Percentiles rank a stretch among this genome's conserved stretches.
phyloP scores from a whole-genome alignment of 2,797 vertebrate species.

The Enteromius paludinosus region DNA sequence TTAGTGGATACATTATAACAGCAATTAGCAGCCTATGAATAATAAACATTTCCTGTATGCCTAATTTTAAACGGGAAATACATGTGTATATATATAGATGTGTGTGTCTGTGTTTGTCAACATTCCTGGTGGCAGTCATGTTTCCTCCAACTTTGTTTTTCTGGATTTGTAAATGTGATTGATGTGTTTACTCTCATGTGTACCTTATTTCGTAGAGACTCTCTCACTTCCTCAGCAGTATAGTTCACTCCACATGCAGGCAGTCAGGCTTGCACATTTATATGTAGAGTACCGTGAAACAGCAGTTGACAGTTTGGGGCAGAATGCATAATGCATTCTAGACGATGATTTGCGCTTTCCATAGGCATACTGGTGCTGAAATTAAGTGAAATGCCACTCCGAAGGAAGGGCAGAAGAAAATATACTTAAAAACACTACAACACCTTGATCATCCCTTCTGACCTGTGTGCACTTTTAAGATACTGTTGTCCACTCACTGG shows the following conservation, averaged over 20 bases:
- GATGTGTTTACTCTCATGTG: background rate
- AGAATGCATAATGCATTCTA: conserved; percentile 24
- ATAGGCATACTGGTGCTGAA: conserved; percentile 10
- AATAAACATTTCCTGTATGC: background rate
- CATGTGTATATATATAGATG: background rate
- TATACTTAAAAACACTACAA: background rate
- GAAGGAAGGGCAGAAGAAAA: background rate
- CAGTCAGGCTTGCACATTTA: background rate
- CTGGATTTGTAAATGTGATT: conserved; percentile 8
- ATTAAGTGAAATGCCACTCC: background rate
- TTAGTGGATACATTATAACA: background rate
- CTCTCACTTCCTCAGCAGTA: conserved; percentile 6
- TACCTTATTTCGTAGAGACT: background rate
- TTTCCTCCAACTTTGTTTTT: conserved; percentile 2
- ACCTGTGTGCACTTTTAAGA: background rate
- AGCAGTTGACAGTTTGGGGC: conserved; percentile 25
- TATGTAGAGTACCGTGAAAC: background rate
- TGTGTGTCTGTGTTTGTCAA: background rate
- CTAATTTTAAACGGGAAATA: background rate
- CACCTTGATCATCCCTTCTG: background rate
- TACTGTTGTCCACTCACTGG: background rate
- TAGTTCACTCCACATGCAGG: background rate
- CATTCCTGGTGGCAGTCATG: background rate
- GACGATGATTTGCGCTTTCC: conserved; percentile 34
- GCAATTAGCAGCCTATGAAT: background rate